Evolutionary conservation across 2,888 invertebrate species (phyloP).

Genomic region (Euproctis similis): DNA sequence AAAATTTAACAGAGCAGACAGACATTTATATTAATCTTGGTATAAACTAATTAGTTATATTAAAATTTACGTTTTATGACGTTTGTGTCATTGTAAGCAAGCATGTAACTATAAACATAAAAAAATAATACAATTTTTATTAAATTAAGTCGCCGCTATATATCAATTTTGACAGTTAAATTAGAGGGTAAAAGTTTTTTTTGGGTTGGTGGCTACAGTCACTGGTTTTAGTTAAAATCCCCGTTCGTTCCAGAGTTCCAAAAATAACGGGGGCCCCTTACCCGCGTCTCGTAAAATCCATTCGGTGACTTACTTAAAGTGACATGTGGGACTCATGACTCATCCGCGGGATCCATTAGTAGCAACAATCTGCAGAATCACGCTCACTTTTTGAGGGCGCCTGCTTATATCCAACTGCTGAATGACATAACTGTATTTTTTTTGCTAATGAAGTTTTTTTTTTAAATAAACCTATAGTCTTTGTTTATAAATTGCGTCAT

Average conservation of each 20-base stretch:
- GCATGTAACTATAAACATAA: too few species aligned
- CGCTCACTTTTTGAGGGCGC: slow-evolving; percentile 52
- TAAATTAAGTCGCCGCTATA: too few species aligned
- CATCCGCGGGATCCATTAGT: slow-evolving; percentile 65
- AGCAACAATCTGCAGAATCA: slow-evolving; percentile 62
- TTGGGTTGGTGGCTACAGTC: too few species aligned
- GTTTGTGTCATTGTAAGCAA: too few species aligned
- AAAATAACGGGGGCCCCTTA: slow-evolving; percentile 35
- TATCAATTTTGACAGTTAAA: neutral
- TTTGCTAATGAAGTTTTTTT: slow-evolving; percentile 19
- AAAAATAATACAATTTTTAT: too few species aligned
- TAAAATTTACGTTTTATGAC: too few species aligned
- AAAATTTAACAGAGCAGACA: slow-evolving; percentile 29
- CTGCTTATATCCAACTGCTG: slow-evolving; percentile 26
- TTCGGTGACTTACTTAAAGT: slow-evolving; percentile 42
- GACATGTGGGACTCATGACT: slow-evolving; percentile 57
- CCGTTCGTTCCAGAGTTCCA: slow-evolving; percentile 23
- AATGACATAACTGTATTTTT: slow-evolving; percentile 24
- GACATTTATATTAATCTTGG: slow-evolving; percentile 38
- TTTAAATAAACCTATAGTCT: too few species aligned
- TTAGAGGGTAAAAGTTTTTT: too few species aligned
- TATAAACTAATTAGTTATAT: slow-evolving; percentile 47
- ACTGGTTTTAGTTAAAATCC: slow-evolving; percentile 9
- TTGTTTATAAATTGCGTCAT: too few species aligned
- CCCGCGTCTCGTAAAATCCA: slow-evolving; percentile 41